phyloP scores from a whole-genome alignment of 2,113 vertebrate genomes.

The Mobula hypostoma region DNA sequence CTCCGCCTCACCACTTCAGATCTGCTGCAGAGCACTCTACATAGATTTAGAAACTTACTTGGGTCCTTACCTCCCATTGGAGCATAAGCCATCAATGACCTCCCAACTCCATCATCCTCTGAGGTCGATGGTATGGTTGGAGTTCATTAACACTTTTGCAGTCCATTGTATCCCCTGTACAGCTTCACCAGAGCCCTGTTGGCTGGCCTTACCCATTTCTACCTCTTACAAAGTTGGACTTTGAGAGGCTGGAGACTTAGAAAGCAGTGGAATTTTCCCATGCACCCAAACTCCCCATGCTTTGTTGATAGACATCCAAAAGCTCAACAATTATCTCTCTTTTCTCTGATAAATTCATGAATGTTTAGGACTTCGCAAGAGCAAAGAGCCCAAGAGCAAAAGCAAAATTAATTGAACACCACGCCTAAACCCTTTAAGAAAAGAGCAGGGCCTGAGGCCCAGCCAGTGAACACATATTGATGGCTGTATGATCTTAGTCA shows the following conservation, averaged over 20 bases:
- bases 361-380: neutral
- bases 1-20: neutral
- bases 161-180: too few relatives aligned
- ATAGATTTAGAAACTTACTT: neutral
- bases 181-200: too few relatives aligned
- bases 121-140: too few relatives aligned
- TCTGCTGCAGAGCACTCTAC: neutral
- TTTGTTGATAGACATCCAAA: neutral
- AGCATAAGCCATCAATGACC: too few relatives aligned
- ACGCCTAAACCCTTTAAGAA: neutral
- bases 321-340: neutral
- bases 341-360: neutral
- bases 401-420: neutral
- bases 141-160: too few relatives aligned
- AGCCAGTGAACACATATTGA: neutral
- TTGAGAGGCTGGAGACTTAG: neutral
- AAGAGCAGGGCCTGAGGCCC: too few relatives aligned
- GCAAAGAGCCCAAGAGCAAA: too few relatives aligned
- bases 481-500: neutral
- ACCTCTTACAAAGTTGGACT: too few relatives aligned
- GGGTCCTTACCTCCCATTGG: too few relatives aligned
- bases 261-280: neutral
- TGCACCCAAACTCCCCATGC: neutral
- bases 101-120: too few relatives aligned
- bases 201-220: too few relatives aligned